Conservation (phyloP, 2,888 invertebrate species). For the Antitype chi region DNA sequence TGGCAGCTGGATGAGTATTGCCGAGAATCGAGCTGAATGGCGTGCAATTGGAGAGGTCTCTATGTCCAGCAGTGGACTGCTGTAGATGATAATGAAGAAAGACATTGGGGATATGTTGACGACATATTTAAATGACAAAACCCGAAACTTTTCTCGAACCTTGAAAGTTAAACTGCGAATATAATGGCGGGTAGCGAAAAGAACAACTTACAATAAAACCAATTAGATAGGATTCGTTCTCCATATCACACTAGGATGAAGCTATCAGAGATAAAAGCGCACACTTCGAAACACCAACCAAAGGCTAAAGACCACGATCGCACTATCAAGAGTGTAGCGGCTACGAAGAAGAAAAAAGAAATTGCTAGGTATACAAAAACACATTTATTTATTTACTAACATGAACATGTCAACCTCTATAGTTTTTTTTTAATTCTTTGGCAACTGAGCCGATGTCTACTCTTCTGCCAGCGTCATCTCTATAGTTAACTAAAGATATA, state of each 20-base stretch:
- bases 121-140: neutral
- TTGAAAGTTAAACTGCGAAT: neutral
- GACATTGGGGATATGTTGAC: neutral
- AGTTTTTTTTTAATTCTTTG: too few relatives aligned
- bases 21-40: neutral
- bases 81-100: neutral
- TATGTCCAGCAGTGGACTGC: neutral
- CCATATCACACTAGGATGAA: neutral
- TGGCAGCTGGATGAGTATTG: neutral
- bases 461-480: too few relatives aligned
- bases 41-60: neutral
- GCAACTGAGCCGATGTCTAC: too few relatives aligned
- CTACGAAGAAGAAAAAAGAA: neutral
- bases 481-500: too few relatives aligned
- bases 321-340: neutral
- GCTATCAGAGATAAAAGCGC: neutral
- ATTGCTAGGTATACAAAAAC: too few relatives aligned
- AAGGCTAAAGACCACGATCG: too few relatives aligned
- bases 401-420: too few relatives aligned
- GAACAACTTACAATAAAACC: neutral
- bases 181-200: neutral
- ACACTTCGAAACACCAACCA: too few relatives aligned
- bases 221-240: neutral
- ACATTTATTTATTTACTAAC: too few relatives aligned
- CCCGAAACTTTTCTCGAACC: neutral